Percentiles rank a stretch among this genome's conserved stretches.
Evolutionary conservation across 2,113 vertebrate species (phyloP).

Genomic region (Halichoerus grypus): DNA sequence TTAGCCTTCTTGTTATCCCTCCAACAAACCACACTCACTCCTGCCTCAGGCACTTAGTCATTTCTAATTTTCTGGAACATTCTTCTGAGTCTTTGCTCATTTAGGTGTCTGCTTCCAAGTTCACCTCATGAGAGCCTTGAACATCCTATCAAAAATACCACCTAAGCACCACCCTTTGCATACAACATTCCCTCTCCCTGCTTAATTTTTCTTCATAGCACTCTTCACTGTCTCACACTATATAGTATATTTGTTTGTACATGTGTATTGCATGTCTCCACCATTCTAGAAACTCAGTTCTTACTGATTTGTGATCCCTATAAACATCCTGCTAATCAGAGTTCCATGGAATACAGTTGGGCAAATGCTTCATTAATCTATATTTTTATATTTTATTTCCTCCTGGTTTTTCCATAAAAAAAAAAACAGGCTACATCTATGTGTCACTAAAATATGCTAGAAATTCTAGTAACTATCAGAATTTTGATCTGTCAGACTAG

Average conservation of each 20-base stretch:
- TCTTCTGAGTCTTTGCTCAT: neutral
- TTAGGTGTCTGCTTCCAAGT: neutral
- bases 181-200: fast-evolving
- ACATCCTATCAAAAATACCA: neutral
- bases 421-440: neutral
- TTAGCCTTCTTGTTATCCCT: neutral
- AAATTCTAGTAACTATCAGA: neutral
- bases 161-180: neutral
- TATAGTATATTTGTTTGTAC: neutral
- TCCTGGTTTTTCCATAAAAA: neutral
- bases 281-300: neutral
- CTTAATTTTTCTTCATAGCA: neutral
- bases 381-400: neutral
- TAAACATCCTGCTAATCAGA: neutral
- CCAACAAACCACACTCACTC: neutral
- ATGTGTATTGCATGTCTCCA: neutral
- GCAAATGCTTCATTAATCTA: neutral
- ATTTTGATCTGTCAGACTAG: neutral
- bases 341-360: neutral
- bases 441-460: neutral
- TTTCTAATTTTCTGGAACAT: neutral
- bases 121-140: neutral
- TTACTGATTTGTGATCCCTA: neutral
- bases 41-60: neutral
- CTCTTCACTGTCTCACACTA: neutral